Evolutionary conservation across 2,888 invertebrate species (phyloP), one percentile per base, ranked within the genome.

Genomic region (Oscheius onirici): DNA sequence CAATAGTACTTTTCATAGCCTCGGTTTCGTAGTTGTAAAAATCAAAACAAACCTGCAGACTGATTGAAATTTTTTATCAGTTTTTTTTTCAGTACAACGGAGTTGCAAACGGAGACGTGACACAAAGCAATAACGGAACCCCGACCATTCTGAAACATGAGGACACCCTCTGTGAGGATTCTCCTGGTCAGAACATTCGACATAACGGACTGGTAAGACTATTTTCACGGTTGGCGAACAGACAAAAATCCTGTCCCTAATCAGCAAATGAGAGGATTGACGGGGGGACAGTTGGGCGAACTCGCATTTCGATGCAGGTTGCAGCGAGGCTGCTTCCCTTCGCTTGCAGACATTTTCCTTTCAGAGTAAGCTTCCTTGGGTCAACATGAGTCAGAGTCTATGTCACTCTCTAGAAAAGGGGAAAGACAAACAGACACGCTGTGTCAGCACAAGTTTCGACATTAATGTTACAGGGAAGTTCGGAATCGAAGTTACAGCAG

Each of bases 401-500:
- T 26, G 22, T 34, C 34, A 3, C 34, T 34, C 34, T 34, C 8
- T 34, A 34, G 17, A 49, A n/a, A 6, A 22, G 22, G 49, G 22
- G 49, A 49, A 22, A 49, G 49, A 6, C 49, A 49, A 22, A 49
- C 10, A 49, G 6, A 49, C 6, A 55, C 49, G 49, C 11, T 20
- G 10, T 49, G 49, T 10, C 49, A 20, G 17, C 49, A 49, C 17
- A 22, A 10, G 49, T 49, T 49, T 49, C 10, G 49, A 20, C 49
- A 49, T 10, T 6, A 24, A 34, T 22, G 13, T 52, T 70, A n/a
- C 44, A 70, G 70, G 55, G 63, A 13, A 46, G 52, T 28, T 63
- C 57, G 10, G 79, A 75, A 43, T 63, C 75, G 6, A 75, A 77
- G 1, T 75, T 79, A 13, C 82, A 77, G 65, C 82, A 79, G 61